Evolutionary conservation across 2,113 vertebrate species (phyloP), one percentile per base, ranked within the genome.

Genomic region (Brachionichthys hirsutus): DNA sequence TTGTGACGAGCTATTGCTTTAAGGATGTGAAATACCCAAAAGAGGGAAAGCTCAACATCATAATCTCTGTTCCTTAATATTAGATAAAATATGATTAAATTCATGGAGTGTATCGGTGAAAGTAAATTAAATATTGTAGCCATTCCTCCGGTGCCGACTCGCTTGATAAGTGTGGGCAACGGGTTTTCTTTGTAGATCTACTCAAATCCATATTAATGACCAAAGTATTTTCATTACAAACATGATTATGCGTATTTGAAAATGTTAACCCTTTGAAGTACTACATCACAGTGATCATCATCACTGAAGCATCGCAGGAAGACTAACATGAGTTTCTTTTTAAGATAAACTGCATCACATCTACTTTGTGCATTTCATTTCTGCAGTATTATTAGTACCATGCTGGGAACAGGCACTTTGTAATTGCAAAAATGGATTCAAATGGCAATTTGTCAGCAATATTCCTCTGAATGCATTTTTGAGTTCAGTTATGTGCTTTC

Each of bases 141-240:
- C 24, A 30, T 35, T 18, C 64, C 51, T 63, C 24, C 60, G 17
- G 34, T 50, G 55, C 52, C 55, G 62, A 82, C 67, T 76, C 67
- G 72, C 65, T 65, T 16, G 3, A 35, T 15, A 50, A 62, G 61
- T 15, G 68, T 72, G 51, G 80, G 74, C 22, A 30, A 62, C 6
- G 49, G 63, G 7, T 71, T 72, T 73, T 67, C 59, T 62, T 30
- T 40, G 63, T 67, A 54, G 54, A 71, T 80, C 73, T n/a, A 36
- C 62, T 54, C 40, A 70, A 78, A 80, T 84, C 81, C 72, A 75
- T 70, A 79, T 78, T 85, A 78, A 83, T 67, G 74, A 83, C 62
- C 51, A 62, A 65, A 68, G 59, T 55, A 41, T 73, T 81, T 80
- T 83, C 69, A 73, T 77, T 72, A 75, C 64, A 61, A 44, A 46